These are phyloP conservation scores for Onychorhynchus coronatus DNA, from an alignment of 2,113 vertebrate species.

Conservation along the genomic window DNA sequence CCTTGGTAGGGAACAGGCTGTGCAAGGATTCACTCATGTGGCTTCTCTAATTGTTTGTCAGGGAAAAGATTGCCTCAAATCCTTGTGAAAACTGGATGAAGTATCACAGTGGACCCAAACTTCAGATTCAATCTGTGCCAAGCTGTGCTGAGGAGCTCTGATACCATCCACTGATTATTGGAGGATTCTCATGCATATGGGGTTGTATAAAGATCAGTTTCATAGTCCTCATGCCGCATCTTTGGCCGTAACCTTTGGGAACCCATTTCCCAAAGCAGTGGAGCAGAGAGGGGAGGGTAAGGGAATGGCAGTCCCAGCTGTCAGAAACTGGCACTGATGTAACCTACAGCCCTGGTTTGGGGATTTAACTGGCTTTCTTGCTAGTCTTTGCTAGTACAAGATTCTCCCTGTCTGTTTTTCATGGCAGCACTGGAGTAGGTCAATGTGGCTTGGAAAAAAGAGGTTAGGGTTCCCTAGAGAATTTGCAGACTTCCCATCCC, in stretches of 20 bases:
- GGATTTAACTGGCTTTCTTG: not conserved
- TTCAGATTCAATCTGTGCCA: not conserved
- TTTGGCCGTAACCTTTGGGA: not conserved
- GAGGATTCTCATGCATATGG: not conserved
- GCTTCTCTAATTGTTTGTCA: not conserved
- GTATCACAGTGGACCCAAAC: not conserved
- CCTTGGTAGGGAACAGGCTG: not conserved
- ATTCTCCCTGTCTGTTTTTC: not conserved
- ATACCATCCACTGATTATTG: not conserved
- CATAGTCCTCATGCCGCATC: not conserved
- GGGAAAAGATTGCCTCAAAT: not conserved
- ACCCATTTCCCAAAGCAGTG: not conserved
- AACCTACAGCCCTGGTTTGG: not conserved
- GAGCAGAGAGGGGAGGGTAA: not conserved
- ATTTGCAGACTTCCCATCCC: not conserved
- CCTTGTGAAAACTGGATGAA: not conserved
- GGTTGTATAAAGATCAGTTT: not conserved
- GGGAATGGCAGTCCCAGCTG: not conserved
- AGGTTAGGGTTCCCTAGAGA: not conserved
- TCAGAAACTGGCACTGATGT: not conserved
- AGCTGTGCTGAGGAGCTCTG: not conserved
- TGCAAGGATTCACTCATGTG: not conserved
- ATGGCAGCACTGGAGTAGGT: not conserved
- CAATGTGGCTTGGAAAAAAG: rapidly evolving
- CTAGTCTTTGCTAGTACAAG: not conserved